A percentile compares a stretch with the other conserved stretches of the same genome.
phyloP scores from a whole-genome alignment of 2,888 invertebrate genomes.

The Melanostoma scalare region DNA sequence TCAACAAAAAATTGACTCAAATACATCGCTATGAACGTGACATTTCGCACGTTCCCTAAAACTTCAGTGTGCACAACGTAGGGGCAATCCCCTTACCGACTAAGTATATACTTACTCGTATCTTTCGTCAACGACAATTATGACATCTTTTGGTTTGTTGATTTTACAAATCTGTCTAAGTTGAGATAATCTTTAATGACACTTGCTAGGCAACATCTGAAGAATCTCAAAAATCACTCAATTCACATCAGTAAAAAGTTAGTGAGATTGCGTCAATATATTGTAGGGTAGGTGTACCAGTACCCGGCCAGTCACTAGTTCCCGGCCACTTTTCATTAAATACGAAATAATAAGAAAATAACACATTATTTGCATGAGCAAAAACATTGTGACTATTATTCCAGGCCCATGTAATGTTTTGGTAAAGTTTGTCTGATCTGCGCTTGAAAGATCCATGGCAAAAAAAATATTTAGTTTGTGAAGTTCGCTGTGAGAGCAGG shows the following conservation, averaged over 20 bases:
- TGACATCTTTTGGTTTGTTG: conserved; percentile 43
- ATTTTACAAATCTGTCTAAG: conserved; percentile 33
- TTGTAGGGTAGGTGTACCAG: too few relatives aligned
- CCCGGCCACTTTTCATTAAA: too few relatives aligned
- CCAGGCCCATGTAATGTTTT: too few relatives aligned
- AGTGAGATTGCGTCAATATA: background rate
- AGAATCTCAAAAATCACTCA: conserved; percentile 8
- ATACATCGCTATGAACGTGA: conserved; percentile 24
- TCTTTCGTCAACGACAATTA: background rate
- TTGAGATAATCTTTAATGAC: conserved; percentile 55
- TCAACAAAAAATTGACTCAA: conserved; percentile 16
- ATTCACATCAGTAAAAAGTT: background rate
- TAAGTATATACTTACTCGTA: background rate
- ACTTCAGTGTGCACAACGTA: background rate
- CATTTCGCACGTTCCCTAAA: conserved; percentile 24
- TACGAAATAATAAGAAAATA: too few relatives aligned
- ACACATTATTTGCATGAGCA: too few relatives aligned
- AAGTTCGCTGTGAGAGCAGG: too few relatives aligned
- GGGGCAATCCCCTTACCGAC: conserved; percentile 5
- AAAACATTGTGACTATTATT: too few relatives aligned
- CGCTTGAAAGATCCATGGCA: too few relatives aligned
- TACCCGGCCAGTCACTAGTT: too few relatives aligned
- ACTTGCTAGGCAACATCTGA: conserved; percentile 36
- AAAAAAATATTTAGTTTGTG: too few relatives aligned
- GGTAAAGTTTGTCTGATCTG: too few relatives aligned